Conservation (phyloP, 2,113 vertebrate species). For the Myrmecobius fasciatus region DNA sequence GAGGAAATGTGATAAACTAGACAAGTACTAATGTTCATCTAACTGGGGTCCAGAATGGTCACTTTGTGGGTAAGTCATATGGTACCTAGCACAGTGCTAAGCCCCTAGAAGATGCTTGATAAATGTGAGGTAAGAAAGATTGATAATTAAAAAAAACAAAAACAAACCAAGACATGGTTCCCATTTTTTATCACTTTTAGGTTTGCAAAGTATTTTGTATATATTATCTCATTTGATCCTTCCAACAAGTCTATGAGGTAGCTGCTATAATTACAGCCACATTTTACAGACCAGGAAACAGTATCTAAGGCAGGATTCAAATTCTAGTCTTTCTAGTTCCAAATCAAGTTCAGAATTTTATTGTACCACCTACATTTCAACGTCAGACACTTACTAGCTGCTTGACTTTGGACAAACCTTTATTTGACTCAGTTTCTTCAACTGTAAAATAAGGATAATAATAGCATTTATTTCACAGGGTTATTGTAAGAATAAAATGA, state of each 20-base stretch:
- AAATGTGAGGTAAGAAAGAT: conserved; percentile 1
- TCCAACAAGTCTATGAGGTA: not conserved
- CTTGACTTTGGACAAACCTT: not conserved
- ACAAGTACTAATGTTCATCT: not conserved
- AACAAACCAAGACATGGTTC: too few species aligned
- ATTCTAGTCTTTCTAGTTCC: not conserved
- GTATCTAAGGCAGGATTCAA: not conserved
- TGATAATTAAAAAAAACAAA: not conserved
- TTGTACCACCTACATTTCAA: not conserved
- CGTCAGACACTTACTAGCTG: not conserved
- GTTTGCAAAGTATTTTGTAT: not conserved
- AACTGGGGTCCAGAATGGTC: not conserved
- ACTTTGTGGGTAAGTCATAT: not conserved
- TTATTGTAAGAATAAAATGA: not conserved
- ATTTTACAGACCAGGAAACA: conserved; percentile 45
- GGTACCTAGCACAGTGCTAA: not conserved
- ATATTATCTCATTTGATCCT: not conserved
- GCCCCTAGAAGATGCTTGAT: not conserved
- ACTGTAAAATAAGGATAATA: not conserved
- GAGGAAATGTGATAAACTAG: not conserved
- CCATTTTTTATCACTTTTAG: not conserved
- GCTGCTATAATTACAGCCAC: not conserved
- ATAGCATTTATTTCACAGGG: not conserved
- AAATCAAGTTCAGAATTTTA: not conserved
- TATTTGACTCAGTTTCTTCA: not conserved